Evolutionary conservation across 2,888 invertebrate species (phyloP).

Genomic region (Alentia gelatinosa): DNA sequence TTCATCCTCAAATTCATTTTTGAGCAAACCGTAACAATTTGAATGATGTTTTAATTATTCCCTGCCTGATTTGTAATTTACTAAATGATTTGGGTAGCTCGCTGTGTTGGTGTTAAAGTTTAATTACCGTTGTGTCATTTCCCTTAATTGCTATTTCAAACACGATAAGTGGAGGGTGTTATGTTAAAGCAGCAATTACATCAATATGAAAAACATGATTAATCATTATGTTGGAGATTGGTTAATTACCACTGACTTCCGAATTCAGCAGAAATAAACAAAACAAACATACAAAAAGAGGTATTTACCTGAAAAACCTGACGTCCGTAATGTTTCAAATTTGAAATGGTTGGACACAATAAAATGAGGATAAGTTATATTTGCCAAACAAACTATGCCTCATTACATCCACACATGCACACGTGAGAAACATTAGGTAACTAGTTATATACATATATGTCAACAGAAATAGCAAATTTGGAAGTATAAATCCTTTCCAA

Average conservation of each 20-base stretch:
- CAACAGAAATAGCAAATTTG: no score
- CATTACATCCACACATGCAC: no score
- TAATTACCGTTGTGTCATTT: no score
- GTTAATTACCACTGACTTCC: background rate
- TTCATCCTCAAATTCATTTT: no score
- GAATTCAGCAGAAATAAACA: background rate
- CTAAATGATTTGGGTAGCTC: background rate
- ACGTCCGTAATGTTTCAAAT: no score
- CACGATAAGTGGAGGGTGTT: background rate
- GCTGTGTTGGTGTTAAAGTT: background rate
- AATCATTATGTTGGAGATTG: background rate
- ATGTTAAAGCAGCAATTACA: background rate
- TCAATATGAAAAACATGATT: background rate
- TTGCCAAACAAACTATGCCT: no score
- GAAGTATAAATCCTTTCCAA: no score
- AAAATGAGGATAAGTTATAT: no score
- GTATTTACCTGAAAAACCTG: no score
- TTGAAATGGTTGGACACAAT: no score
- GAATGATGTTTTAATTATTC: background rate
- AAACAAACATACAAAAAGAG: background rate
- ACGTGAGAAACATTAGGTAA: no score
- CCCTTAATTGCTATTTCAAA: background rate
- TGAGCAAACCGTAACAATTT: background rate
- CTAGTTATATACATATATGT: no score
- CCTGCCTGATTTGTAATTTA: background rate